A percentile compares a stretch with the other conserved stretches of the same genome.
Conservation (phyloP, 2,113 vertebrate species). For the Tachysurus fulvidraco region DNA sequence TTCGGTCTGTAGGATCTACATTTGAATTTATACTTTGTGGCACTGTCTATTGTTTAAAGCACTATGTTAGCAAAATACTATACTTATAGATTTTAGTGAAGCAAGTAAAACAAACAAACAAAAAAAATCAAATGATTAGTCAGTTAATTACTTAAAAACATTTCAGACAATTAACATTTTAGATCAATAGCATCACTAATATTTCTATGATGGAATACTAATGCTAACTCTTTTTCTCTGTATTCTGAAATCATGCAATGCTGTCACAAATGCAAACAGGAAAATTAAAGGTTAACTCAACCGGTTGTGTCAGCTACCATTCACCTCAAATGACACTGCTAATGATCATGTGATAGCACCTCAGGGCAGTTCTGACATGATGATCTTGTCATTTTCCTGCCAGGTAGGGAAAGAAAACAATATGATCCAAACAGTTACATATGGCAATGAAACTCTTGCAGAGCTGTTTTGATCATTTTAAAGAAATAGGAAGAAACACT, state of each 20-base stretch:
- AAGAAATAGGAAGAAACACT: not conserved
- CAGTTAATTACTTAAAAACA: not conserved
- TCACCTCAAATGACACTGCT: conserved; percentile 37
- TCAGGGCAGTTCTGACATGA: conserved; percentile 12
- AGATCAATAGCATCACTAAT: not conserved
- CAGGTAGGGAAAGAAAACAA: not conserved
- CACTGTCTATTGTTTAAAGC: not conserved
- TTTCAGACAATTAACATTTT: not conserved
- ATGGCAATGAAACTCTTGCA: not conserved
- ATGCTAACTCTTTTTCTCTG: not conserved
- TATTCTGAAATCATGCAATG: not conserved
- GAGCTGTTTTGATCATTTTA: not conserved
- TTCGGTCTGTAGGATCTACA: not conserved
- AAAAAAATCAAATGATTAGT: not conserved
- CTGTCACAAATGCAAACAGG: not conserved
- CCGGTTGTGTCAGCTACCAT: conserved; percentile 32
- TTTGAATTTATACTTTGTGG: not conserved
- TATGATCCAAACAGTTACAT: not conserved
- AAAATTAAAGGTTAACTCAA: conserved; percentile 46
- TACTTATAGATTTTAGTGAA: too few species aligned
- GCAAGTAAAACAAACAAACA: not conserved
- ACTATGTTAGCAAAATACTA: not conserved
- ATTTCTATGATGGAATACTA: not conserved
- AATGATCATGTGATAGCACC: conserved; percentile 35
- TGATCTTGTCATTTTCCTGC: not conserved